Evolutionary conservation across 53 echinoderm and acorn worm genomes (phyloP), one percentile per base, ranked within the genome.

Genomic region (Apostichopus leukothele): DNA sequence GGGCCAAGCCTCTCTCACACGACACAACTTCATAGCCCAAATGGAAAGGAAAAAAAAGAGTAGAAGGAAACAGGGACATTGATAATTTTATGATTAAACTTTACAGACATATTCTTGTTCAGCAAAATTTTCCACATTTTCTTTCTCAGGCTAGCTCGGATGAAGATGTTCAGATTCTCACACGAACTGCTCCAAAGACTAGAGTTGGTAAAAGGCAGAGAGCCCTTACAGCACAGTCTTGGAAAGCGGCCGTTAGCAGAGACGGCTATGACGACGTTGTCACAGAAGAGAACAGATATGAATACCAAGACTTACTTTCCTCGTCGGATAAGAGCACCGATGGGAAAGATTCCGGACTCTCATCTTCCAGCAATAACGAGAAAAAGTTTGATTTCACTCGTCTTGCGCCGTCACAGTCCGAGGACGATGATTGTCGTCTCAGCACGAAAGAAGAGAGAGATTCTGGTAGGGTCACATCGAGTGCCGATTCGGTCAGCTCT

Each of bases 151-250:
- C 91, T n/a, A 99, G 99, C 75, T 99, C 99, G 13, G 99, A 99
- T 90, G 99, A 99, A 88, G 99, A 99, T 83, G 79, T 96, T 3
- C 90, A 91, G 51, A 92, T 99, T 78, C 94, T 99, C 52, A 99
- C 74, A 8, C 53, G 88, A 81, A 76, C 93, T 89, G 50, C 91
- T 93, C 51, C 54, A 91, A 77, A 95, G 86, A 71, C 84, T 88
- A 21, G 91, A 92, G 13, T 83, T 63, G 8, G 67, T 78, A 14
- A 91, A 93, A 60, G 63, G 73, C 16, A 92, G 22, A 53, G 76
- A 51, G 52, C 75, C 51, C 86, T 95, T 50, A 89, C 89, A n/a
- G 86, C 87, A 20, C 75, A 84, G 39, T 83, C 87, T 6, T 92
- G 92, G 92, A 79, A 75, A 18, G 71, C 57, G 75, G 89, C 92